Evolutionary conservation across 1,140 invertebrate species (phyloP).

Genomic region (Glossosoma conforme): DNA sequence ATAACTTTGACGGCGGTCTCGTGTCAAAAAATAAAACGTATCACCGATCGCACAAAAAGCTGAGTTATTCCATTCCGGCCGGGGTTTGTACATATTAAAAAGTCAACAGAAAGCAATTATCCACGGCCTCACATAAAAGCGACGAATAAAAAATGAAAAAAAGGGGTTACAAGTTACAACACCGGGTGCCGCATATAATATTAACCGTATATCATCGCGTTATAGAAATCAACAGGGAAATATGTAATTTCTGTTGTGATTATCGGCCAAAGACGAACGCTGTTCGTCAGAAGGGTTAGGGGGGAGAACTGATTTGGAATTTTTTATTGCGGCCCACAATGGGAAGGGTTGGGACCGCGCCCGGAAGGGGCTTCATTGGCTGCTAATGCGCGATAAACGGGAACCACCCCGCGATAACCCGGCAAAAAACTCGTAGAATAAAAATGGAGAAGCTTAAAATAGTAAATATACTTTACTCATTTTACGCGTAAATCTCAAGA

Average conservation of each 20-base stretch:
- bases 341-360: conserved; percentile 10
- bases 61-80: background rate
- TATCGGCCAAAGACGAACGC: conserved; percentile 27
- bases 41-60: conserved; percentile 5
- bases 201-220: conserved; percentile 29
- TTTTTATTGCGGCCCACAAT: conserved; percentile 17
- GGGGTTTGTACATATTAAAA: conserved; percentile 23
- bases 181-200: conserved; percentile 20
- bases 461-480: no score
- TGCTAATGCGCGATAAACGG: conserved; percentile 32
- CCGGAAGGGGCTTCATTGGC: conserved; percentile 26
- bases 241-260: conserved; percentile 31
- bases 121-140: conserved; percentile 19
- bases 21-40: conserved; percentile 18
- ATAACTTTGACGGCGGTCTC: conserved; percentile 20
- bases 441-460: no score
- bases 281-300: no score
- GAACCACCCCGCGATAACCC: background rate
- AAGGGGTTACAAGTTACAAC: conserved; percentile 17
- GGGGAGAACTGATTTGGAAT: conserved; percentile 1
- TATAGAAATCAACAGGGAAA: conserved; percentile 26
- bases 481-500: no score
- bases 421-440: no score
- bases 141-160: conserved; percentile 14
- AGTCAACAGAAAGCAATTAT: conserved; percentile 27